Percentiles rank a stretch among this genome's conserved stretches.
Evolutionary conservation across 2,797 vertebrate species (phyloP).

Genomic region (Podargus strigoides): DNA sequence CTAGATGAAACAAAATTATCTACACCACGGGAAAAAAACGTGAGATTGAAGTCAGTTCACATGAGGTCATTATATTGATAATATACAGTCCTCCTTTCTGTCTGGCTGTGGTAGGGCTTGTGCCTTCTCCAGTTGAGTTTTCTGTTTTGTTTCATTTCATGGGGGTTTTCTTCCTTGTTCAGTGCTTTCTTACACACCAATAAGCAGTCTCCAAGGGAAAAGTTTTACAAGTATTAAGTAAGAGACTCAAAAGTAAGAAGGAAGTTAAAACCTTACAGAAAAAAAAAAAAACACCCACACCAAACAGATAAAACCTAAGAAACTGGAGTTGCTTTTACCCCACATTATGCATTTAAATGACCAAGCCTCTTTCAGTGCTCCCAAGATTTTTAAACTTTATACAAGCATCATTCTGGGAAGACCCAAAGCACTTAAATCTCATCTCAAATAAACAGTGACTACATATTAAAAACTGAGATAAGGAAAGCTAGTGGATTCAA

Average conservation of each 20-base stretch:
- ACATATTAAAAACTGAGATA: neutral
- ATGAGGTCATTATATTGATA: neutral
- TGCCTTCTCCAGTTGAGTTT: neutral
- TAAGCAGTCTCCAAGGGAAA: neutral
- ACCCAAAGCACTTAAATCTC: neutral
- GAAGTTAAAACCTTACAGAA: neutral
- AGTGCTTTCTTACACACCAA: neutral
- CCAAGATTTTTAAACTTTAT: neutral
- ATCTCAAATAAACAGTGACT: neutral
- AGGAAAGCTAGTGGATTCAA: neutral
- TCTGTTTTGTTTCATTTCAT: neutral
- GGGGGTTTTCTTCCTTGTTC: neutral
- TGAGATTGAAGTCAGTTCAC: neutral
- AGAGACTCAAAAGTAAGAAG: neutral
- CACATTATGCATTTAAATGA: neutral
- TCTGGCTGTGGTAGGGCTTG: neutral
- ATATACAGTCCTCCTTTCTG: neutral
- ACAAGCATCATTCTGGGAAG: neutral
- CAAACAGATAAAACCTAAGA: neutral
- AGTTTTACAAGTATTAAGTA: neutral
- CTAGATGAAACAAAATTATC: neutral
- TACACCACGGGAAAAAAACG: neutral
- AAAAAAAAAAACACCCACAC: neutral
- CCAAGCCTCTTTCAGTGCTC: neutral
- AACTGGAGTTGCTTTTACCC: neutral